These are phyloP conservation scores for Sebastes hubbsi DNA, from an alignment of 2,797 vertebrate genomes.

Conservation along the genomic window DNA sequence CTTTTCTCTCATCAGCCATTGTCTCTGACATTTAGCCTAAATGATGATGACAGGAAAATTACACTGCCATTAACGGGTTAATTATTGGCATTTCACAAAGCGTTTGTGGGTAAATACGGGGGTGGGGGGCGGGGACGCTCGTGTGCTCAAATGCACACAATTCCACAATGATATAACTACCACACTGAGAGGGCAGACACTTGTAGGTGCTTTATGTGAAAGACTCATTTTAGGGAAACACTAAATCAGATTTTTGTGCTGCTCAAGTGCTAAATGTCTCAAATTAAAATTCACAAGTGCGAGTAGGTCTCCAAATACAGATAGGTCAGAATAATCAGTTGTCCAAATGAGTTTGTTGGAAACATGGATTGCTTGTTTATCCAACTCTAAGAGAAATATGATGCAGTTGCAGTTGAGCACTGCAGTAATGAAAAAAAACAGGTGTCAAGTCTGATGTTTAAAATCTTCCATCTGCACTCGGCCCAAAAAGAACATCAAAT, in stretches of 20 bases:
- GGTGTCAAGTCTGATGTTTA: constrained; percentile 51
- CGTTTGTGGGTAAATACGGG: constrained; percentile 17
- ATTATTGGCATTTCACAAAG: constrained; percentile 42
- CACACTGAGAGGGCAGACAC: background rate
- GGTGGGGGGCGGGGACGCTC: accelerated
- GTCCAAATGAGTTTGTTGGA: background rate
- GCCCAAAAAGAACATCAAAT: constrained; percentile 54
- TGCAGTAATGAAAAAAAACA: constrained; percentile 56
- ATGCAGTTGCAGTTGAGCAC: background rate
- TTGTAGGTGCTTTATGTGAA: background rate
- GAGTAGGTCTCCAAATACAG: background rate
- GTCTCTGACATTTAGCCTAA: constrained; percentile 38
- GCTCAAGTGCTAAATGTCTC: background rate
- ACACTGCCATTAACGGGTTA: constrained; percentile 35
- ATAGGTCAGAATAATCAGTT: background rate
- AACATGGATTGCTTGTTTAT: constrained; percentile 2
- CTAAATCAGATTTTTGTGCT: background rate
- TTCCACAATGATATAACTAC: background rate
- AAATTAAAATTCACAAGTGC: background rate
- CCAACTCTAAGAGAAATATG: constrained; percentile 8
- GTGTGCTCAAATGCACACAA: background rate
- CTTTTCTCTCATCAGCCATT: background rate
- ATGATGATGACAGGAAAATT: constrained; percentile 41
- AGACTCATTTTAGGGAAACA: background rate
- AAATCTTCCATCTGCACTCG: constrained; percentile 48